Evolutionary conservation across 2,888 invertebrate species (phyloP).

Genomic region (Odontothrips loti): DNA sequence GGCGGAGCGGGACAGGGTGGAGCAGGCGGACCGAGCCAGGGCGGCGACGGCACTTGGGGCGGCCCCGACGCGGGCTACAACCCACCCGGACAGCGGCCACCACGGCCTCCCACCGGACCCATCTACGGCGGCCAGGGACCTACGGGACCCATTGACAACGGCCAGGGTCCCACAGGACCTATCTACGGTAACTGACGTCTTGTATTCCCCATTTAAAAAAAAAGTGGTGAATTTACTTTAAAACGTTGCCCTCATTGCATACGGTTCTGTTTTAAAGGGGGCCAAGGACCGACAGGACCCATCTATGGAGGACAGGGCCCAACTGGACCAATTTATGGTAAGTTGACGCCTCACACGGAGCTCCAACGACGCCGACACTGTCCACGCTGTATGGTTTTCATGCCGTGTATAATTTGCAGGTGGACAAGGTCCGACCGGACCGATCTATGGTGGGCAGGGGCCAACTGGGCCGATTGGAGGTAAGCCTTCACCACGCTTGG

Average conservation of each 20-base stretch:
- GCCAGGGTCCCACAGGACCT: not conserved
- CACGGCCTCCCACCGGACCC: not conserved
- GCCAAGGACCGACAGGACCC: not conserved
- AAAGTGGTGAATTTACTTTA: no score
- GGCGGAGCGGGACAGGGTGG: slow-evolving; percentile 28
- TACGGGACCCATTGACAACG: not conserved
- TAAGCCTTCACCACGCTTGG: not conserved
- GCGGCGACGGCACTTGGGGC: slow-evolving; percentile 10
- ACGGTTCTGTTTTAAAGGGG: not conserved
- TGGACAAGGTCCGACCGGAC: not conserved
- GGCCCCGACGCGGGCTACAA: slow-evolving; percentile 1
- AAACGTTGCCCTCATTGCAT: no score
- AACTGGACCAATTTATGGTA: not conserved
- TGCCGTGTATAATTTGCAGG: not conserved
- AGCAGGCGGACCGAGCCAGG: slow-evolving; percentile 14
- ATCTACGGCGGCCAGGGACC: slow-evolving; percentile 16
- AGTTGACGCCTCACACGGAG: no score
- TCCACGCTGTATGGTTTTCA: no score
- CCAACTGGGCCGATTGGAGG: slow-evolving; percentile 4
- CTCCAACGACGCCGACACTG: no score
- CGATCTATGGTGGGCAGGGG: not conserved
- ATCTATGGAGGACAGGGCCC: not conserved
- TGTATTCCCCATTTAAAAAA: no score
- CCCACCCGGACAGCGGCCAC: not conserved
- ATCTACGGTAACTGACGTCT: not conserved